Evolutionary conservation across 2,888 invertebrate species (phyloP), one percentile per base, ranked within the genome.

Genomic region (Ecdyonurus torrentis): DNA sequence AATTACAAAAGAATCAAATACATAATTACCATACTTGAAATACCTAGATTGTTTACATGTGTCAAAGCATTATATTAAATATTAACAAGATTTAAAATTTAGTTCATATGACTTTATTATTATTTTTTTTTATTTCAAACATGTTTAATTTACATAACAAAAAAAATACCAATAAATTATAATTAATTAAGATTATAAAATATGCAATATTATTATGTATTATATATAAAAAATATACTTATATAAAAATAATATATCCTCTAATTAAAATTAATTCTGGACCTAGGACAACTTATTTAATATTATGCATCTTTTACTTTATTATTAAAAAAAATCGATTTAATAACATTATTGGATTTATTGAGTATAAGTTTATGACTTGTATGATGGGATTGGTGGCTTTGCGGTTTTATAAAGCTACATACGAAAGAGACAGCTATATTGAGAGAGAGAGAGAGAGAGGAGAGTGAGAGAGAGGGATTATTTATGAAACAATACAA

Each of bases 401-500:
- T 37, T 37, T 37, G 37, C 15, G 37, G 37, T 37, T n/a, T 37
- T 37, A 37, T 37, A 37, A 10, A n/a, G n/a, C n/a, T n/a, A n/a
- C n/a, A n/a, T n/a, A n/a, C n/a, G n/a, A n/a, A n/a, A n/a, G n/a
- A n/a, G n/a, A n/a, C n/a, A n/a, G n/a, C n/a, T n/a, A n/a, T n/a
- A n/a, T n/a, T n/a, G n/a, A n/a, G n/a, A 10, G 50, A 50, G 18
- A 10, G 50, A 7, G 18, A n/a, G 50, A 10, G 18, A 50, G 55
- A 5, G 3, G 19, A 20, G 20, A 22, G 55, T 20, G 10, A 55
- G 22, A 7, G 7, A 37, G 5, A 22, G 55, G 55, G 55, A 55
- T 55, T 55, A 55, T 22, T 5, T 22, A 22, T 55, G 55, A 55
- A 55, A 55, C 55, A 55, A 55, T 55, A 55, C 55, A 55, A 55